phyloP scores from a whole-genome alignment of 2,888 invertebrate species.

The Netelia melanura region DNA sequence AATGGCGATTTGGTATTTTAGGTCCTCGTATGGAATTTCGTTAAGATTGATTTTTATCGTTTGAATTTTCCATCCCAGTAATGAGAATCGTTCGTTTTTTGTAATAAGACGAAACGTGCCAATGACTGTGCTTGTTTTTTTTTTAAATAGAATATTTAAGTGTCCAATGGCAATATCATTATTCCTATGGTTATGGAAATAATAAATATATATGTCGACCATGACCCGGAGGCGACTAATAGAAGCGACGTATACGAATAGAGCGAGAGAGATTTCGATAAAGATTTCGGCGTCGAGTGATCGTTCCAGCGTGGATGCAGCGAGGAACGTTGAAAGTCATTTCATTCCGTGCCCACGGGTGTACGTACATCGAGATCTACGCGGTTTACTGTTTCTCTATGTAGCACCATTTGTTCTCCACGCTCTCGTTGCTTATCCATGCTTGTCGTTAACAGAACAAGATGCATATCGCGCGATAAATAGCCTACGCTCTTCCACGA shows the following conservation, averaged over 20 bases:
- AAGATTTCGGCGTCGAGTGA: slow-evolving; percentile 33
- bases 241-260: background rate
- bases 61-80: background rate
- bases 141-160: slow-evolving; percentile 7
- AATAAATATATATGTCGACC: background rate
- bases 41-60: too few relatives aligned
- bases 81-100: background rate
- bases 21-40: background rate
- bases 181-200: background rate
- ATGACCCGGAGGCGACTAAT: background rate
- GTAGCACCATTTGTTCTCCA: slow-evolving; percentile 58
- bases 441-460: slow-evolving; percentile 56
- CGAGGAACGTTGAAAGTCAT: slow-evolving; percentile 42
- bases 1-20: background rate
- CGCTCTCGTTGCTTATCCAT: slow-evolving; percentile 69
- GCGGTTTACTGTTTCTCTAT: slow-evolving; percentile 31
- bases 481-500: slow-evolving; percentile 13
- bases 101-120: background rate
- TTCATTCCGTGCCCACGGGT: slow-evolving; percentile 3
- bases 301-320: slow-evolving; percentile 20
- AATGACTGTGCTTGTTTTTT: background rate
- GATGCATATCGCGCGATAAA: slow-evolving; percentile 55
- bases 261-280: slow-evolving; percentile 10
- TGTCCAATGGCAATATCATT: background rate
- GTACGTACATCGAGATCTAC: slow-evolving; percentile 2